Base-by-base conservation (phyloP, 2,797 vertebrate genomes). In the Muscicapa comitata region DNA sequence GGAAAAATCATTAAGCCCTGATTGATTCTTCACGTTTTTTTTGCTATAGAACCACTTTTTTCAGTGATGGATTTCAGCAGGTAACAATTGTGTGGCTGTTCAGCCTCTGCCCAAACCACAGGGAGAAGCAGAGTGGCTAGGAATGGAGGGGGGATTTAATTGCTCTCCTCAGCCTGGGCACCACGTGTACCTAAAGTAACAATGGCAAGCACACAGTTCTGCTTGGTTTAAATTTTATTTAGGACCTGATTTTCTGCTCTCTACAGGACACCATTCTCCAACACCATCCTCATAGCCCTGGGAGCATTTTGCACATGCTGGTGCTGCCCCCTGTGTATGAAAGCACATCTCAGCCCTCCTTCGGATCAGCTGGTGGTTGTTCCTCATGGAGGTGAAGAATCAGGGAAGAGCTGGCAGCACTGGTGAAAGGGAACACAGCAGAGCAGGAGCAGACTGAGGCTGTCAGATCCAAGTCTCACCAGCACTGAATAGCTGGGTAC, bases 121-220 rank as follows among this genome's bases (percentile, higher is more conserved):
- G 47, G n/a, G 55, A 77, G 53, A 73, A 19, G 31, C 43, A 33
- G 33, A 63, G 33, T 3, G 1, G 18, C 37, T 68, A 68, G 21
- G 33, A 77, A 57, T 45, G 20, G 29, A 54, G 13, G 5, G 15
- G 17, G 18, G 33, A 37, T 20, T 47, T 38, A 2, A 28, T 68
- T 66, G 13, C 54, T 54, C 29, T 48, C 47, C 24, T 50, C 43
- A 68, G 31, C 25, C 57, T 25, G 17, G 28, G 48, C n/a, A 42
- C 28, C 20, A 26, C 11, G 0, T 1, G 25, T 28, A 33, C 37
- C 65, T 43, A 12, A 17, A 25, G 33, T 8, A 25, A 13, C 0
- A 0, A 9, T 4, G 15, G 28, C 40, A 47, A 2, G 8, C 25
- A 47, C 28, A 3, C 16, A 13, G 9, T 35, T 67, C 31, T 72